phyloP scores from a whole-genome alignment of 2,888 invertebrate genomes.

The Drosophila recens region DNA sequence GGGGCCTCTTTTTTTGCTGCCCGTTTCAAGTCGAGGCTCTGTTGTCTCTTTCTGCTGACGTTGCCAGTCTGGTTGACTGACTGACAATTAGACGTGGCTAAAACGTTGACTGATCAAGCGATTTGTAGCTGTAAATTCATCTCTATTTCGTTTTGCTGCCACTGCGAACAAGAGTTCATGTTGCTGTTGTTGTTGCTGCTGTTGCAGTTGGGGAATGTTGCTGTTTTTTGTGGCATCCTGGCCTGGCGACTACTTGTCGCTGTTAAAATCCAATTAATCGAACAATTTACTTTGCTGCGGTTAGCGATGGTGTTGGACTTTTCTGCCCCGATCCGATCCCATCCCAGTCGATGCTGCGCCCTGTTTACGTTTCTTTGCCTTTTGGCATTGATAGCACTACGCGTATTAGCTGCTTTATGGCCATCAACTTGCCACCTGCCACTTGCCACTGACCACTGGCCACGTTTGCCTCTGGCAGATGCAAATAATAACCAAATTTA shows the following conservation, averaged over 20 bases:
- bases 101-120: conserved; percentile 83
- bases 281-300: conserved; percentile 80
- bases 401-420: conserved; percentile 24
- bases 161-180: conserved; percentile 63
- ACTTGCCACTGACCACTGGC: neutral
- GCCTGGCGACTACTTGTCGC: conserved; percentile 77
- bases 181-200: conserved; percentile 32
- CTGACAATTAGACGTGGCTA: conserved; percentile 81
- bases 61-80: conserved; percentile 65
- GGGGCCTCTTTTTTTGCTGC: conserved; percentile 62
- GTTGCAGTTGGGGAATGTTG: conserved; percentile 66
- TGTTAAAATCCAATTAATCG: conserved; percentile 81
- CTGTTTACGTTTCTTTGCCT: conserved; percentile 20
- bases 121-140: conserved; percentile 84
- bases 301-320: conserved; percentile 73
- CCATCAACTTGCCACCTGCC: conserved; percentile 23
- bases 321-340: conserved; percentile 4
- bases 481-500: neutral
- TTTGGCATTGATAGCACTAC: conserved; percentile 48
- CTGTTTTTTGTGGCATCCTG: conserved; percentile 49
- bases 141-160: conserved; percentile 70
- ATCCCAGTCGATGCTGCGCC: conserved; percentile 13
- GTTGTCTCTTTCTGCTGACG: conserved; percentile 41
- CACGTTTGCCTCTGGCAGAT: neutral
- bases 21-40: conserved; percentile 3